phyloP scores from a whole-genome alignment of 2,797 vertebrate genomes.

The Vireo griseus region DNA sequence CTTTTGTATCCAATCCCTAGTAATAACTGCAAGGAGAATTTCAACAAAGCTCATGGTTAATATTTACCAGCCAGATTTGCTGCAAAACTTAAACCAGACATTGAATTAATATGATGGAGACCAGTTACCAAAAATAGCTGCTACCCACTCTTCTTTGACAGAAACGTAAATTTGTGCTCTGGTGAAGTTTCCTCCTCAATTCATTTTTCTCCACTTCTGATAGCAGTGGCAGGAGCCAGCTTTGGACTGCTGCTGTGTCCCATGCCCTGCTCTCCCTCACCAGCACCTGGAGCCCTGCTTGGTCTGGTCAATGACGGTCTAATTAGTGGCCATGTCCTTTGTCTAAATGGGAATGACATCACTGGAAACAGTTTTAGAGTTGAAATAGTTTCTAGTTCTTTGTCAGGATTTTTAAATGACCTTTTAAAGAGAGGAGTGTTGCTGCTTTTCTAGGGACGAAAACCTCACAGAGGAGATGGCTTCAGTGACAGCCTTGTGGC shows the following conservation, averaged over 20 bases:
- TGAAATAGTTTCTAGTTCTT: background rate
- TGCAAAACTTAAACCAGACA: constrained; percentile 55
- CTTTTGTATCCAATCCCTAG: constrained; percentile 1
- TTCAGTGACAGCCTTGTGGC: background rate
- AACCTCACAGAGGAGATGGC: background rate
- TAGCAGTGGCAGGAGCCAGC: background rate
- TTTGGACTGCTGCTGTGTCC: background rate
- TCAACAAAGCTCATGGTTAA: constrained; percentile 68
- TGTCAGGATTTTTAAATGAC: background rate
- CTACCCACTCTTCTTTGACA: constrained; percentile 58
- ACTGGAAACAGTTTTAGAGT: background rate
- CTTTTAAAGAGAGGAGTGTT: background rate
- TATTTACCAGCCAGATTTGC: constrained; percentile 66
- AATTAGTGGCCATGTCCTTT: background rate
- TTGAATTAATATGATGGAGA: constrained; percentile 62
- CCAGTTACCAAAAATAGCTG: constrained; percentile 46
- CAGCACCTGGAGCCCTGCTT: background rate
- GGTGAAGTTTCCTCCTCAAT: background rate
- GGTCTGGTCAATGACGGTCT: accelerated
- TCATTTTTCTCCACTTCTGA: background rate
- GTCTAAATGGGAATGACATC: accelerated
- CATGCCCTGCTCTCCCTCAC: background rate
- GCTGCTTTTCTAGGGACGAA: background rate
- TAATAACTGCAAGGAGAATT: constrained; percentile 66
- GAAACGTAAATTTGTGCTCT: constrained; percentile 15